Evolutionary conservation across 2,888 invertebrate genomes (phyloP).

Genomic region (Linnaemya vulpina): DNA sequence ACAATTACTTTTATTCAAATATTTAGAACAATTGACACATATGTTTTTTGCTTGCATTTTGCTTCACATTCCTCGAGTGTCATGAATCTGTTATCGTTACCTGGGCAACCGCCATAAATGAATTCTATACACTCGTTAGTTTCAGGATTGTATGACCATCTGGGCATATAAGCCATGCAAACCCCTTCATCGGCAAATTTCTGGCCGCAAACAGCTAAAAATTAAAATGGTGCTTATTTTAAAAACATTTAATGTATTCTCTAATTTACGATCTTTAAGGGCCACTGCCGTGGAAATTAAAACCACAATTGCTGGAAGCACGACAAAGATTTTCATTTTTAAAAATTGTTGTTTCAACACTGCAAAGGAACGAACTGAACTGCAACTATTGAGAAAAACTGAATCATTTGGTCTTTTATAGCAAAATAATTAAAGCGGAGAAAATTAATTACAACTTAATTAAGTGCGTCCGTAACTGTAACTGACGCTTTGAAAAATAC

Average conservation of each 20-base stretch:
- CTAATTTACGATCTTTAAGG: not conserved
- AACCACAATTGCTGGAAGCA: not conserved
- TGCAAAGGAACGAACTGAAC: not conserved
- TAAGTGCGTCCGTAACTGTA: too few species aligned
- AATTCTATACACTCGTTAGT: not conserved
- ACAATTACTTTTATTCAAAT: not conserved
- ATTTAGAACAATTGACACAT: not conserved
- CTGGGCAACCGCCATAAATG: not conserved
- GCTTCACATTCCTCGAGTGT: not conserved
- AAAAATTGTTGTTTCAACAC: not conserved
- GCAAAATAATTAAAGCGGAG: not conserved
- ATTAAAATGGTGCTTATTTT: not conserved
- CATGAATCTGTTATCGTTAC: not conserved
- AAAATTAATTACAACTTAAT: too few species aligned
- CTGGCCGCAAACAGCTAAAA: not conserved
- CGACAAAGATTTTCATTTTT: conserved; percentile 13
- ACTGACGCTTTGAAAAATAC: too few species aligned
- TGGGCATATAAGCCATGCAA: not conserved
- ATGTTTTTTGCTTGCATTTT: not conserved
- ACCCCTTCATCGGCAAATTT: too few species aligned
- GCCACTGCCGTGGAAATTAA: not conserved
- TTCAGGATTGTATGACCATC: not conserved
- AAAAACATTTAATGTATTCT: not conserved
- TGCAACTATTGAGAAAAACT: not conserved
- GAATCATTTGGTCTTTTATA: not conserved